Evolutionary conservation across 2,113 vertebrate species (phyloP).

Genomic region (Xenopus tropicalis): DNA sequence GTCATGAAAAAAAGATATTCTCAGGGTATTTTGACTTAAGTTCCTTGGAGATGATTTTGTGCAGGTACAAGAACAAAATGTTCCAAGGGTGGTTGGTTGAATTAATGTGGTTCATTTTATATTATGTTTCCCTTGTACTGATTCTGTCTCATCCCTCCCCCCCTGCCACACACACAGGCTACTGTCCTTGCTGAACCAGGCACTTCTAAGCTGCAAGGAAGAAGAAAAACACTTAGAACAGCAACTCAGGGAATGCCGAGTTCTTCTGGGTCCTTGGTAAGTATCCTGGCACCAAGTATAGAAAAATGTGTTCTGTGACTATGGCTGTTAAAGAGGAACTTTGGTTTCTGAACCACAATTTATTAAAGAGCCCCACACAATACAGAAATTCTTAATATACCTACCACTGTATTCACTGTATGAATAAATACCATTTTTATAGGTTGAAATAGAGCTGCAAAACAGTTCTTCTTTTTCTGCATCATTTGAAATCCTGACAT

Average conservation of each 20-base stretch:
- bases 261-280: constrained; percentile 50
- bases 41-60: too few relatives aligned
- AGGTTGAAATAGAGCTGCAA: neutral
- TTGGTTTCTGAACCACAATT: neutral
- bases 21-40: too few relatives aligned
- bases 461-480: too few relatives aligned
- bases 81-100: neutral
- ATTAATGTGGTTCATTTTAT: neutral
- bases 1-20: too few relatives aligned
- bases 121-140: neutral
- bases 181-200: constrained; percentile 41
- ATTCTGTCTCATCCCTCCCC: neutral
- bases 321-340: neutral
- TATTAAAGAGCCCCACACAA: too few relatives aligned
- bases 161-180: too few relatives aligned
- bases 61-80: too few relatives aligned
- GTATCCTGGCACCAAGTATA: neutral
- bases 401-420: too few relatives aligned
- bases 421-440: neutral
- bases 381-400: too few relatives aligned
- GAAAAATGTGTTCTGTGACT: too few relatives aligned
- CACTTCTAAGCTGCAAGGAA: constrained; percentile 43
- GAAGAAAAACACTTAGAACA: constrained; percentile 47
- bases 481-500: too few relatives aligned
- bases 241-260: constrained; percentile 1